Percentiles rank a stretch among this genome's conserved stretches.
These are phyloP conservation scores for Pseudochaenichthys georgianus DNA, from an alignment of 2,797 vertebrate genomes.

Conservation along the genomic window DNA sequence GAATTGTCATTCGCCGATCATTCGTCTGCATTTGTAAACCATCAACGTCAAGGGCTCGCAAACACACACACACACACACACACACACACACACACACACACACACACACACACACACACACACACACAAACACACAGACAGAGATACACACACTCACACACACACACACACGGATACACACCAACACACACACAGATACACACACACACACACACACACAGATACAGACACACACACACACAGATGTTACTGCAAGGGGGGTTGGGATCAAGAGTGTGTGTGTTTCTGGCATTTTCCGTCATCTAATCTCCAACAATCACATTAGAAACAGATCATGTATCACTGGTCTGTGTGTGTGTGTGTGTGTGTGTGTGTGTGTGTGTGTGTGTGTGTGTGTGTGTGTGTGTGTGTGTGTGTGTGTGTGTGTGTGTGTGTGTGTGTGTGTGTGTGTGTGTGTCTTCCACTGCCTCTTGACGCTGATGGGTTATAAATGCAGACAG, in stretches of 20 bases:
- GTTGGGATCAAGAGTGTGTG: not conserved
- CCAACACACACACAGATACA: constrained; percentile 31
- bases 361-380: constrained; percentile 31
- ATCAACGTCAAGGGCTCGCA: constrained; percentile 73
- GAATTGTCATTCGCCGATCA: constrained; percentile 78
- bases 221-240: not conserved
- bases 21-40: constrained; percentile 82
- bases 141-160: too few species aligned
- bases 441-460: constrained; percentile 24
- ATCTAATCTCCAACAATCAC: constrained; percentile 27
- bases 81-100: constrained; percentile 23
- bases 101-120: constrained; percentile 9
- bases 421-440: constrained; percentile 18
- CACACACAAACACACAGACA: constrained; percentile 27
- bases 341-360: constrained; percentile 7
- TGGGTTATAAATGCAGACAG: constrained; percentile 88
- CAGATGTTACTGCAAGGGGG: constrained; percentile 14
- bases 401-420: constrained; percentile 23
- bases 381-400: constrained; percentile 21
- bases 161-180: too few species aligned
- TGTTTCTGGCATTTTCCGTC: not conserved
- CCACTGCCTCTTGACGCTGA: constrained; percentile 77
- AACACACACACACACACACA: constrained; percentile 20
- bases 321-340: constrained; percentile 27
- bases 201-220: constrained; percentile 27